Conservation (phyloP, 2,113 vertebrate genomes). For the Salvelinus sp. region DNA sequence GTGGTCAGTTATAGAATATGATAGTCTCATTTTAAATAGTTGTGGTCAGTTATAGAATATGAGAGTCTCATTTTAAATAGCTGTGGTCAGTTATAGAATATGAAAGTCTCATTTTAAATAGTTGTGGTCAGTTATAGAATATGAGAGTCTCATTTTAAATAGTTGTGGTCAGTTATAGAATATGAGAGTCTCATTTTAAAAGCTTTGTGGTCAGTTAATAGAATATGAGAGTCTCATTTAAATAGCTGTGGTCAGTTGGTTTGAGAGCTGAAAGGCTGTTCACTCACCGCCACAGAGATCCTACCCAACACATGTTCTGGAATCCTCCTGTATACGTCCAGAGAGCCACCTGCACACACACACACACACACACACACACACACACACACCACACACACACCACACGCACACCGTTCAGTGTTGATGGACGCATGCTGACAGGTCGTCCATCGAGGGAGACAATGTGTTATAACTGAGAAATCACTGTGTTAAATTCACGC, state of each 20-base stretch:
- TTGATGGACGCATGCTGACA: conserved; percentile 5
- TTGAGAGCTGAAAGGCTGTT: neutral
- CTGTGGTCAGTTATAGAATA: too few relatives aligned
- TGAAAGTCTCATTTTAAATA: too few relatives aligned
- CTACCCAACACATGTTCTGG: conserved; percentile 93
- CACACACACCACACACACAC: conserved; percentile 35
- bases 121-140: too few relatives aligned
- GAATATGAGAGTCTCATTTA: neutral
- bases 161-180: too few relatives aligned
- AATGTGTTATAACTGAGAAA: too few relatives aligned
- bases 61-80: neutral
- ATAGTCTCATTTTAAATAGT: neutral
- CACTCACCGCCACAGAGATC: conserved; percentile 93
- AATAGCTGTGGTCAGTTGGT: neutral
- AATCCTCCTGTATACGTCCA: conserved; percentile 94
- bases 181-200: too few relatives aligned
- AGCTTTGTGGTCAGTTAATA: too few relatives aligned
- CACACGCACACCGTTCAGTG: conserved; percentile 3
- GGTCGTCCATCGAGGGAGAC: neutral
- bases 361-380: conserved; percentile 22
- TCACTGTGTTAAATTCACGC: neutral
- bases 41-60: too few relatives aligned
- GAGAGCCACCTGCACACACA: conserved; percentile 84
- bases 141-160: too few relatives aligned
- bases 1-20: neutral